Evolutionary conservation across 2,888 invertebrate genomes (phyloP).

Genomic region (Odontocolon sp.): DNA sequence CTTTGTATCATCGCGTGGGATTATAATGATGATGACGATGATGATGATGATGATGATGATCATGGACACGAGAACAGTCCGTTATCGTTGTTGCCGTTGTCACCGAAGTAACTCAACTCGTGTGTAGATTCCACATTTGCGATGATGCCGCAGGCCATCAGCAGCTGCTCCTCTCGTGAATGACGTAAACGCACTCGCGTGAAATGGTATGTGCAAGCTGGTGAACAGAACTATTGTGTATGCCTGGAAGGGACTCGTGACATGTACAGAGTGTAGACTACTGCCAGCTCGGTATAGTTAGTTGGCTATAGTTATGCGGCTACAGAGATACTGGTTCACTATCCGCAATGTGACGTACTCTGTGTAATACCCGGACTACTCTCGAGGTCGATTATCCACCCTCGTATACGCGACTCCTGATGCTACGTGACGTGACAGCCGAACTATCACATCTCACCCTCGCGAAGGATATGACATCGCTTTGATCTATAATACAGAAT

Average conservation of each 20-base stretch:
- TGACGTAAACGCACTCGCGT: conserved; percentile 35
- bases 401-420: conserved; percentile 26
- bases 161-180: conserved; percentile 32
- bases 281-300: conserved; percentile 27
- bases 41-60: neutral
- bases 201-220: conserved; percentile 33
- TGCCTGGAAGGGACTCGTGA: conserved; percentile 32
- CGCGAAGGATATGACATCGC: neutral
- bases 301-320: neutral
- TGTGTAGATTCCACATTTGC: conserved; percentile 32
- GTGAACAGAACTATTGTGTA: conserved; percentile 2
- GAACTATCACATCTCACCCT: conserved; percentile 28
- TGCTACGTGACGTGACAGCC: conserved; percentile 27
- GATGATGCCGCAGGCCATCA: conserved; percentile 43
- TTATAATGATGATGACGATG: conserved; percentile 1
- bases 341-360: neutral
- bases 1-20: conserved; percentile 13
- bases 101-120: conserved; percentile 30
- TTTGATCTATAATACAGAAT: neutral
- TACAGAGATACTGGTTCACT: conserved; percentile 12
- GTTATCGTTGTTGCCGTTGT: conserved; percentile 38
- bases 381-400: conserved; percentile 41
- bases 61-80: neutral
- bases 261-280: conserved; percentile 19
- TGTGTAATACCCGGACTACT: no score